These are phyloP conservation scores for Coleophora flavipennella DNA, from an alignment of 2,888 invertebrate genomes.

Conservation along the genomic window DNA sequence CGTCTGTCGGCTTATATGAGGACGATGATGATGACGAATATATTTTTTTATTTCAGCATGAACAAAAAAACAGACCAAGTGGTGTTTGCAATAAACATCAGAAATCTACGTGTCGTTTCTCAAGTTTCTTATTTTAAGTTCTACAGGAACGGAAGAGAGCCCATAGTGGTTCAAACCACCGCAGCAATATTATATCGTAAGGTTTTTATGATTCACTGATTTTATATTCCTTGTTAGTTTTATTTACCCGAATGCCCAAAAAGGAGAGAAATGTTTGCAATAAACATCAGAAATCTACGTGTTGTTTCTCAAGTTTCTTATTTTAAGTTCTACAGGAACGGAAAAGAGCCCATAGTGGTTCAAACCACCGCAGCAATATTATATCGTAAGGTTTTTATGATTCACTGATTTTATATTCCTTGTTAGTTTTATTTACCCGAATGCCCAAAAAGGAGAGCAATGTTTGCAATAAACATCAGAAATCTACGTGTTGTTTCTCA, in stretches of 20 bases:
- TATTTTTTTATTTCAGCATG: neutral
- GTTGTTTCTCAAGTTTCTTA: neutral
- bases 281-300: neutral
- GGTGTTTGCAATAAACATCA: slow-evolving; percentile 2
- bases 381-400: neutral
- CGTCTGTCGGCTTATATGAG: neutral
- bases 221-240: no score
- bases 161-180: neutral
- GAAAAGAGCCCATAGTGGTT: slow-evolving; percentile 3
- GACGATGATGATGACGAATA: neutral
- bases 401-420: no score
- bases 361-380: neutral
- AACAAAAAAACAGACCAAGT: slow-evolving; percentile 1
- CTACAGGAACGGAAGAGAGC: slow-evolving; percentile 2
- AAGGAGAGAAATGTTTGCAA: no score
- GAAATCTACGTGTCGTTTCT: neutral
- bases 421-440: no score
- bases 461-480: slow-evolving; percentile 1
- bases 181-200: neutral
- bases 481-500: neutral
- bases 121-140: neutral
- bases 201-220: no score
- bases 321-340: slow-evolving; percentile 1
- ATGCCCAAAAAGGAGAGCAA: no score
- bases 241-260: no score